phyloP scores from a whole-genome alignment of 2,888 invertebrate genomes.

The Leptopilina drosophilae region DNA sequence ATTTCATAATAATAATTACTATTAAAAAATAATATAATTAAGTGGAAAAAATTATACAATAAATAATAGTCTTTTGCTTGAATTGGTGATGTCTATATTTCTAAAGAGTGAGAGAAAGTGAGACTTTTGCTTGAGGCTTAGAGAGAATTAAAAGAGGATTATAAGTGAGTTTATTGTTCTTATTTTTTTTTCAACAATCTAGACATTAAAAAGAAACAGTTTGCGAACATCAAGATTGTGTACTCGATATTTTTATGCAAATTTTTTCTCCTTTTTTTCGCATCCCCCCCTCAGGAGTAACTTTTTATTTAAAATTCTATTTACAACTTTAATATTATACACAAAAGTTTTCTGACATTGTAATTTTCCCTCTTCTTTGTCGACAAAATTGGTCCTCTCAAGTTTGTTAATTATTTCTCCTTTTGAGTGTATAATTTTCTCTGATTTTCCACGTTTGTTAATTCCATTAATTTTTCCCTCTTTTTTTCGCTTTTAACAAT shows the following conservation, averaged over 20 bases:
- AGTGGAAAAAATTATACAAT: too few species aligned
- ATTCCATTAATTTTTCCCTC: too few species aligned
- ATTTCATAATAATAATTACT: too few species aligned
- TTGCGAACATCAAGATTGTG: slow-evolving; percentile 49
- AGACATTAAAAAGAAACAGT: slow-evolving; percentile 53
- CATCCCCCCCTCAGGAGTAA: too few species aligned
- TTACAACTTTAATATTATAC: slow-evolving; percentile 1
- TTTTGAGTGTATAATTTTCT: too few species aligned
- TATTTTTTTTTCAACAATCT: slow-evolving; percentile 49
- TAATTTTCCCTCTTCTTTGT: neutral
- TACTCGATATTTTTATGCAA: slow-evolving; percentile 42
- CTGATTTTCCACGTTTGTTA: too few species aligned
- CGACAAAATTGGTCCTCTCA: neutral
- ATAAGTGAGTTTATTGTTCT: slow-evolving; percentile 56
- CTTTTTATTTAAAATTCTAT: slow-evolving; percentile 16
- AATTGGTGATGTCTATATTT: slow-evolving; percentile 47
- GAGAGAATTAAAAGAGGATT: slow-evolving; percentile 62
- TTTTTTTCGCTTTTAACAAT: too few species aligned
- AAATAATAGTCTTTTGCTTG: neutral
- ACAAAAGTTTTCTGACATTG: slow-evolving; percentile 1
- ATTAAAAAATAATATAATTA: too few species aligned
- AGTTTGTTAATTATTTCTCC: too few species aligned
- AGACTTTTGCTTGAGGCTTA: slow-evolving; percentile 57
- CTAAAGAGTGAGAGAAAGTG: slow-evolving; percentile 47
- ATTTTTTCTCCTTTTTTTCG: slow-evolving; percentile 31